Base-by-base conservation (phyloP, 2,113 vertebrate species). In the Onychorhynchus coronatus region DNA sequence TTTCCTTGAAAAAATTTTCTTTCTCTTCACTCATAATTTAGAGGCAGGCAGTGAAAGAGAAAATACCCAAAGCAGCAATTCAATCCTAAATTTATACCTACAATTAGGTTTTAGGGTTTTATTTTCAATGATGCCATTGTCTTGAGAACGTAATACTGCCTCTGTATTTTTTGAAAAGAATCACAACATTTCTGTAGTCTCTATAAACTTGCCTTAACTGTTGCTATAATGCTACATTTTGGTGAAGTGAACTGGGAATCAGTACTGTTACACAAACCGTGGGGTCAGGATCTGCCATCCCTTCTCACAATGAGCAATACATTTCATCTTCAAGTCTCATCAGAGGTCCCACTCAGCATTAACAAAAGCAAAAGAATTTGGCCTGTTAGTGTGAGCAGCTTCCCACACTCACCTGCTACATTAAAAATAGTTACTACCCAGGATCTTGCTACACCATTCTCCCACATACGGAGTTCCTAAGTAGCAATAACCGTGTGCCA, bases 361-460 rank as follows among this genome's bases (percentile, higher is more conserved):
- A 96, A 94, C 95, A 92, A 95, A 93, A 95, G 92, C 95, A 90
- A 72, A 80, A 91, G 68, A 96, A 94, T 95, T 53, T 94, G 88
- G 72, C 90, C 93, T 89, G 70, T 81, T 84, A 81, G 66, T 22
- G 66, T 50, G 65, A 92, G 49, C 70, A 92, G 91, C 96, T 97
- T 97, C 93, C 91, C 95, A 97, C 95, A 93, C 65, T 97, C 93
- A 96, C 96, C 96, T 94, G 95, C 93, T 88, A 56, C 61, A 14
- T 56, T 46, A 95, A 93, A 97, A 96, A 96, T 93, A 96, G 93
- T 33, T 41, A 30, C 86, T 92, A 30, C 76, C 58, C 91, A 81
- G 93, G 93, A 96, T 89, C 96, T 92, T 33, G 83, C 92, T 97
- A 88, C 56, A 85, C 55, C 12, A 1, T 84, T 92, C 95, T 92